Evolutionary conservation across 2,888 invertebrate species (phyloP).

Genomic region (Mycogona germanica): DNA sequence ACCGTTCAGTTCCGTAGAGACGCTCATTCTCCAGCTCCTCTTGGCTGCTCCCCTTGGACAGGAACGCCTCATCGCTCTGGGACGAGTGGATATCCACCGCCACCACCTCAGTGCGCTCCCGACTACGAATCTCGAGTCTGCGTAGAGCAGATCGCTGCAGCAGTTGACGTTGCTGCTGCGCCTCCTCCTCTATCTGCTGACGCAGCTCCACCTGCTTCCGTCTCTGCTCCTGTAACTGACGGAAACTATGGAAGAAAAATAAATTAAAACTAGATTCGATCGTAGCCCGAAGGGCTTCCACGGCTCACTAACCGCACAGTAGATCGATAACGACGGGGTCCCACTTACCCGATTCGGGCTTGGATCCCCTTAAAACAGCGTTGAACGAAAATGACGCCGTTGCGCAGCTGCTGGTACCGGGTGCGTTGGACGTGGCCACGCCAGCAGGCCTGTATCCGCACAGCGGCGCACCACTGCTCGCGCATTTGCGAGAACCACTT

Average conservation of each 20-base stretch:
- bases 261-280: no score
- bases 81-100: constrained; percentile 35
- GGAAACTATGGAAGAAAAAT: no score
- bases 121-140: constrained; percentile 27
- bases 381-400: constrained; percentile 51
- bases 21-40: constrained; percentile 38
- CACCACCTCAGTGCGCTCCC: constrained; percentile 44
- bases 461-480: constrained; percentile 36
- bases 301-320: no score
- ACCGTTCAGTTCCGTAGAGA: constrained; percentile 20
- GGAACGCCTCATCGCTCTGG: constrained; percentile 43
- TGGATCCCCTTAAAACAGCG: constrained; percentile 55
- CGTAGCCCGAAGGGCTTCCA: no score
- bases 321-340: no score
- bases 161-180: neutral
- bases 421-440: constrained; percentile 51
- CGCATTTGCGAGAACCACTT: constrained; percentile 36
- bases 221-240: neutral
- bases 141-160: neutral
- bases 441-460: constrained; percentile 66
- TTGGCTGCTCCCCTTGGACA: constrained; percentile 43
- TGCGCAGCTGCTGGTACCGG: constrained; percentile 51
- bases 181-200: neutral
- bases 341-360: constrained; percentile 36
- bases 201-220: neutral